Conservation (phyloP, 2,888 invertebrate genomes). For the Atethmia centrago region DNA sequence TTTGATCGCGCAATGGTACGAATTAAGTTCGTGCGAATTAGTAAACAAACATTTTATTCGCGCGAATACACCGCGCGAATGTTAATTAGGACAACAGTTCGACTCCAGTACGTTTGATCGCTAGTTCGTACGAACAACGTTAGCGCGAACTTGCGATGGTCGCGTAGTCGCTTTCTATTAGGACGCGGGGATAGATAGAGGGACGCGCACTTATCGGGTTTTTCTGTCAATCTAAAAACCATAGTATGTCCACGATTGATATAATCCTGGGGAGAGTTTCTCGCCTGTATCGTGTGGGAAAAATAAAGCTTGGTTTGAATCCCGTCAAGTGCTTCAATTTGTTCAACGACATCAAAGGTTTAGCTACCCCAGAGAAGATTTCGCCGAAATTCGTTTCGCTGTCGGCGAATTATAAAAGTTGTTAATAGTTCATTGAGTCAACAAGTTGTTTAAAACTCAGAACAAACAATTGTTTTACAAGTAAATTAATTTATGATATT, state of each 20-base stretch:
- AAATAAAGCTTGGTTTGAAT: constrained; percentile 81
- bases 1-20: no score
- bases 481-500: background rate
- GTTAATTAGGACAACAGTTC: no score
- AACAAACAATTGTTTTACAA: constrained; percentile 7
- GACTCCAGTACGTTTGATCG: no score
- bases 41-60: no score
- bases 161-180: no score
- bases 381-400: constrained; percentile 41
- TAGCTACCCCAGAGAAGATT: constrained; percentile 69
- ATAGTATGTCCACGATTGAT: constrained; percentile 69
- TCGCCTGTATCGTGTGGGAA: constrained; percentile 81
- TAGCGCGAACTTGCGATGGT: no score
- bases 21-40: no score
- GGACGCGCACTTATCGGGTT: background rate
- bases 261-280: constrained; percentile 76
- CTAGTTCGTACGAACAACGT: no score
- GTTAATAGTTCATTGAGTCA: constrained; percentile 11
- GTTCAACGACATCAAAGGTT: constrained; percentile 84
- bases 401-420: constrained; percentile 17
- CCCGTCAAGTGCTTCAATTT: constrained; percentile 85
- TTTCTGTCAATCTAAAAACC: constrained; percentile 61
- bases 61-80: no score
- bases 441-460: constrained; percentile 27
- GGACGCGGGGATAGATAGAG: background rate